These are phyloP conservation scores for Xanthia togata DNA, from an alignment of 2,888 invertebrate species.

Conservation along the genomic window DNA sequence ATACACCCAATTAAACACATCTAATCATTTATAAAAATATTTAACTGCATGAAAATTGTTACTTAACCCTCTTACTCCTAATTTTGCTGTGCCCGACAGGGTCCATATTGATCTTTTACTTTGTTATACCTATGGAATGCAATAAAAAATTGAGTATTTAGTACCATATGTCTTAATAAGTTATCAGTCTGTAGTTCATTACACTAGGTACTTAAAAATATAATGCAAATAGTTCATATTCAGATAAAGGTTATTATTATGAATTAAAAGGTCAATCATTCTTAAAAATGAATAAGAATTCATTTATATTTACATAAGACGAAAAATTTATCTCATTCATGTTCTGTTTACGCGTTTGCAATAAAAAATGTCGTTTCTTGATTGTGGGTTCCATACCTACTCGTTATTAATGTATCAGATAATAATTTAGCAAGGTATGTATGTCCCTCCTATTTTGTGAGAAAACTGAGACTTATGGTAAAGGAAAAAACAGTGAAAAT, in stretches of 20 bases:
- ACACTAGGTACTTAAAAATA: too few relatives aligned
- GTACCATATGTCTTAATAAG: background rate
- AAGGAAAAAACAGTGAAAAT: background rate
- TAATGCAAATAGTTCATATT: background rate
- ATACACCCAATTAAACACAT: too few relatives aligned
- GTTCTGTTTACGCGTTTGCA: background rate
- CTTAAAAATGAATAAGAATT: background rate
- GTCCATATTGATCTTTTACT: too few relatives aligned
- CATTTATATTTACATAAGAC: background rate
- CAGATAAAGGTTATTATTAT: background rate
- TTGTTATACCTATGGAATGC: too few relatives aligned
- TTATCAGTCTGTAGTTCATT: background rate
- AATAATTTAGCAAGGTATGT: background rate
- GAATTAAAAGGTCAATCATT: background rate
- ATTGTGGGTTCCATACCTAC: background rate
- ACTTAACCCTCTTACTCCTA: too few relatives aligned
- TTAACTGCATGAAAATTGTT: too few relatives aligned
- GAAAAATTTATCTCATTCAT: background rate
- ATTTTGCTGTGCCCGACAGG: too few relatives aligned
- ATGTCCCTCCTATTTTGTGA: background rate
- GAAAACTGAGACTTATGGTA: too few relatives aligned
- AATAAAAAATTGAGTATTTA: too few relatives aligned
- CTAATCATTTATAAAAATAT: too few relatives aligned
- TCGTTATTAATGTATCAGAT: background rate
- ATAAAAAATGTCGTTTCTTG: background rate